These are phyloP conservation scores for Numenius phaeopus DNA, from an alignment of 2,797 vertebrate species.

Conservation along the genomic window DNA sequence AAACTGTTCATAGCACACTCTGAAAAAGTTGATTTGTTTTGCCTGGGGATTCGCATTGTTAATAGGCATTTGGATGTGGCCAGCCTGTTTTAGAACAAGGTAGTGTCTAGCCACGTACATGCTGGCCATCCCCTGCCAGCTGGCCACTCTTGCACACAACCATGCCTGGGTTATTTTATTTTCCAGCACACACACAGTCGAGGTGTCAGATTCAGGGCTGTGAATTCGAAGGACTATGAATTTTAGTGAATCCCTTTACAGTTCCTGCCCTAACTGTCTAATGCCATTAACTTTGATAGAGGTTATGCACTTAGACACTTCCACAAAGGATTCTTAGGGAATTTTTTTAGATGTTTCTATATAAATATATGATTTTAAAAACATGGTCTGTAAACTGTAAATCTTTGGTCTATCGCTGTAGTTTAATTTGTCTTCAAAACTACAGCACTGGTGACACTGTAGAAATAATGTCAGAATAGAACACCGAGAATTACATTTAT, in stretches of 20 bases:
- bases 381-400: neutral
- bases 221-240: neutral
- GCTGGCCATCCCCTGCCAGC: neutral
- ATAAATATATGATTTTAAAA: neutral
- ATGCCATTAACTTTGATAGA: neutral
- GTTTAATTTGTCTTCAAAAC: conserved; percentile 4
- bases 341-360: neutral
- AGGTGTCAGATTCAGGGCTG: conserved; percentile 3
- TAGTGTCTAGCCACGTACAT: neutral
- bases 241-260: conserved; percentile 25
- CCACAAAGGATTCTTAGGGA: neutral
- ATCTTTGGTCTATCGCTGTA: neutral
- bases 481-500: neutral
- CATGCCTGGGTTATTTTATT: neutral
- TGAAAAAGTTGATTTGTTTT: neutral
- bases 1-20: neutral
- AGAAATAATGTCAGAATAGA: conserved; percentile 3
- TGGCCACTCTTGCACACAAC: neutral
- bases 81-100: neutral
- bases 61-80: neutral
- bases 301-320: neutral
- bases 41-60: accelerated
- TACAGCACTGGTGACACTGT: neutral
- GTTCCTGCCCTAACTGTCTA: neutral
- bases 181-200: neutral